Base-by-base conservation (phyloP, 2,113 vertebrate species). In the Microcebus murinus region DNA sequence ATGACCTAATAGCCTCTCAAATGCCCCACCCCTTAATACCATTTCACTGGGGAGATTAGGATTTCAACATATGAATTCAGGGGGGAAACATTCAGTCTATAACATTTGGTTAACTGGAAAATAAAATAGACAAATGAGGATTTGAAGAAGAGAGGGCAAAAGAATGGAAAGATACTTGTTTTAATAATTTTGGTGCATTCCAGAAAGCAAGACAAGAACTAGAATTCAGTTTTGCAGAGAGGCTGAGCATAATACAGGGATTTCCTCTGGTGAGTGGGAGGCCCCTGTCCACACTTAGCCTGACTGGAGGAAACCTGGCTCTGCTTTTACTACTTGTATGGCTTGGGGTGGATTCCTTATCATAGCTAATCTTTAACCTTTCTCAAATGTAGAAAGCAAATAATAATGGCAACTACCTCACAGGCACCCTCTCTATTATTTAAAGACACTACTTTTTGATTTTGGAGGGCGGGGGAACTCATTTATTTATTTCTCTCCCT, bases 171-270 rank as follows among this genome's bases (percentile, higher is more conserved):
- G 36, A 3, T 21, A 68, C 13, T 55, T 12, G 5, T 74, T 87
- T 87, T 45, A 55, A 23, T 39, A 45, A 55, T 4, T 17, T 84
- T 3, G 10, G 31, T 21, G 88, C 42, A 42, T 79, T 90, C 34
- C 34, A 80, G 84, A 57, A 79, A 79, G 36, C 5, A 81, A 59
- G 50, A 74, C 5, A 55, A 57, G n/a, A 92, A 42, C 55, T 34
- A 29, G 4, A 34, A 25, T 18, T 17, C 48, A 21, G 34, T 11
- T 50, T 36, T 71, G 20, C 2, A 17, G 63, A 90, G 20, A 21
- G 13, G 0, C 45, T 8, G 4, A 42, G 0, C 5, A 14, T 27
- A 12, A 50, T 7, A 1, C 8, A 8, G 29, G 18, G 11, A 65
- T 31, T 9, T 11, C 31, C 6, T 36, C 18, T 5, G 3, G 15